Conservation (phyloP, 37 sponge, comb jelly and placozoan species). For the Cladorhizidae sp. region DNA sequence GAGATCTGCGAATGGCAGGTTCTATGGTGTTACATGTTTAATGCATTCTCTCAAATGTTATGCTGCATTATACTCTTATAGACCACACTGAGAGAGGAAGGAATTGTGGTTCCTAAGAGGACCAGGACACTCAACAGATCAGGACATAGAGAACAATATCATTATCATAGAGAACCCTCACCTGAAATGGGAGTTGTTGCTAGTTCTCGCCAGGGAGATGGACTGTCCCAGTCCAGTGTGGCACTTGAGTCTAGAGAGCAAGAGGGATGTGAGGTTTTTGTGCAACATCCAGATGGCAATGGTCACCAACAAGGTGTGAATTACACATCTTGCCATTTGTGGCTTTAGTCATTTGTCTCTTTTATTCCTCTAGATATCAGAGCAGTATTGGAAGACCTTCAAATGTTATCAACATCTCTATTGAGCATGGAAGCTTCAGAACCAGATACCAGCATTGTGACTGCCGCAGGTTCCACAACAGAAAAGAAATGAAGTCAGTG, state of each 20-base stretch:
- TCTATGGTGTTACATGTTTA: no score
- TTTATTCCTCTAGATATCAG: conserved; percentile 19
- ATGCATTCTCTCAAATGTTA: background rate
- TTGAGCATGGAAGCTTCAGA: conserved; percentile 17
- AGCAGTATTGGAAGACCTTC: conserved; percentile 35
- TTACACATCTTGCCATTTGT: no score
- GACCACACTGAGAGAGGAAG: conserved; percentile 53
- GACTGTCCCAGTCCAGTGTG: no score
- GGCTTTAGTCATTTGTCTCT: no score
- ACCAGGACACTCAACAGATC: background rate
- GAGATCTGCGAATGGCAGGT: no score
- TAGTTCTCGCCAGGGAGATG: no score
- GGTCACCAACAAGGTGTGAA: no score
- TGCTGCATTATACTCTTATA: background rate
- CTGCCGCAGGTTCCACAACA: background rate
- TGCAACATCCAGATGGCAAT: no score
- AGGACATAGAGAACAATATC: background rate
- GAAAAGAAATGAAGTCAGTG: background rate
- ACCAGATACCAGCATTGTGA: background rate
- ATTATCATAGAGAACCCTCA: background rate
- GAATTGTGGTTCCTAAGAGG: conserved; percentile 10
- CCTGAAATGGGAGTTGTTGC: background rate
- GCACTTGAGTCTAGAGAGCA: no score
- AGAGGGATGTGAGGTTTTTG: no score
- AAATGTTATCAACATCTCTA: conserved; percentile 31